phyloP scores from a whole-genome alignment of 2,797 vertebrate genomes.

The Galaxias olidus region DNA sequence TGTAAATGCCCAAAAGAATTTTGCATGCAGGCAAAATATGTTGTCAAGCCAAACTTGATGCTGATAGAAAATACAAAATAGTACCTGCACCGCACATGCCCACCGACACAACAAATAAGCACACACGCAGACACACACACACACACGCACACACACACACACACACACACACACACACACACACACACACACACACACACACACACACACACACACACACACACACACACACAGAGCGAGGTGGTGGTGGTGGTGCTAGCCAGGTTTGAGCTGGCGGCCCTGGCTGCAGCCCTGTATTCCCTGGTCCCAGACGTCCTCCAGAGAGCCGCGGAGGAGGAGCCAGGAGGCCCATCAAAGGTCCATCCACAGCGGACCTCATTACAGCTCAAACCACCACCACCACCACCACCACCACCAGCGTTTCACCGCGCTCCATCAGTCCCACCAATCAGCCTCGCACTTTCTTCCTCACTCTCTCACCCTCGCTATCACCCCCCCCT shows the following conservation, averaged over 20 bases:
- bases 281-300: conserved; percentile 31
- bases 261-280: conserved; percentile 16
- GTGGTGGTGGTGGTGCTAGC: neutral
- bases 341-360: conserved; percentile 55
- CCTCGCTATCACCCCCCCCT: conserved; percentile 11
- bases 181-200: conserved; percentile 36
- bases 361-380: conserved; percentile 59
- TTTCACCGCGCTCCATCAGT: neutral
- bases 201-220: conserved; percentile 32
- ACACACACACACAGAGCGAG: conserved; percentile 5
- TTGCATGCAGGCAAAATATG: too few relatives aligned
- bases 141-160: conserved; percentile 13
- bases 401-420: conserved; percentile 24
- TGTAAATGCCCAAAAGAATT: too few relatives aligned
- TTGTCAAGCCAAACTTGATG: too few relatives aligned
- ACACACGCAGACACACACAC: conserved; percentile 17
- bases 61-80: too few relatives aligned
- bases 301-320: conserved; percentile 8
- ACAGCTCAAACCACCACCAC: conserved; percentile 46
- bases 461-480: conserved; percentile 18
- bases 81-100: neutral
- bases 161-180: neutral
- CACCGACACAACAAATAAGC: neutral
- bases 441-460: conserved; percentile 4
- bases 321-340: conserved; percentile 34